Percentiles rank a stretch among this genome's conserved stretches.
phyloP scores from a whole-genome alignment of 2,113 vertebrate genomes.

The Gadus chalcogrammus region DNA sequence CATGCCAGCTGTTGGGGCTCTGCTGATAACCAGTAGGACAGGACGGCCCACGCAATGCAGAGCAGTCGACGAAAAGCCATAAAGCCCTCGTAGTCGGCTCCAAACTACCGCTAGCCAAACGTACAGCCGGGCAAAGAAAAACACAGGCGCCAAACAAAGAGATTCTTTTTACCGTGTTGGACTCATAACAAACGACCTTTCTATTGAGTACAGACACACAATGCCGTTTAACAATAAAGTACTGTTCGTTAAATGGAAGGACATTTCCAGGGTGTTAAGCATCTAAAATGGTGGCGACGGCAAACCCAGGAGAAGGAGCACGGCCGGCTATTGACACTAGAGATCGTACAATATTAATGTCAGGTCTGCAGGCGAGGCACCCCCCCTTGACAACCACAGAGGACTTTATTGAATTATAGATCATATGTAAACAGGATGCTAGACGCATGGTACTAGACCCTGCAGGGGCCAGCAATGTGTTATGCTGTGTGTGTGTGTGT shows the following conservation, averaged over 20 bases:
- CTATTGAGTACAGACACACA: no score
- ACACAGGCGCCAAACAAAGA: no score
- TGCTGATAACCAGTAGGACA: slow-evolving; percentile 27
- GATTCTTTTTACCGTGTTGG: no score
- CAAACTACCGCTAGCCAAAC: background rate
- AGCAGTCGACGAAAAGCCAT: background rate
- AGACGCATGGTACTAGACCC: slow-evolving; percentile 24
- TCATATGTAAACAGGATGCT: slow-evolving; percentile 36
- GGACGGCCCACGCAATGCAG: slow-evolving; percentile 38
- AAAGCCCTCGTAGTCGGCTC: background rate
- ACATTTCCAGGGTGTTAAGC: no score
- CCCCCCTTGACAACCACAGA: slow-evolving; percentile 9
- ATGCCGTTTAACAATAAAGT: background rate
- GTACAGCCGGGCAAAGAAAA: no score
- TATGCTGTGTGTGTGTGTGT: slow-evolving; percentile 6
- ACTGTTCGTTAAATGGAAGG: no score
- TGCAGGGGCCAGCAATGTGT: slow-evolving; percentile 7
- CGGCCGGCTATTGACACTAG: slow-evolving; percentile 12
- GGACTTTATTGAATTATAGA: slow-evolving; percentile 38
- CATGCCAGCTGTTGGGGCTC: slow-evolving; percentile 47
- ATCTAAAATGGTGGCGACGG: no score
- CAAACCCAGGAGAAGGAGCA: no score
- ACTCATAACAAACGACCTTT: no score
- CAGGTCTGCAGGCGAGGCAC: slow-evolving; percentile 5
- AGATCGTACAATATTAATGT: background rate